These are phyloP conservation scores for Cephus pulcher DNA, from an alignment of 2,888 invertebrate genomes.

Conservation along the genomic window DNA sequence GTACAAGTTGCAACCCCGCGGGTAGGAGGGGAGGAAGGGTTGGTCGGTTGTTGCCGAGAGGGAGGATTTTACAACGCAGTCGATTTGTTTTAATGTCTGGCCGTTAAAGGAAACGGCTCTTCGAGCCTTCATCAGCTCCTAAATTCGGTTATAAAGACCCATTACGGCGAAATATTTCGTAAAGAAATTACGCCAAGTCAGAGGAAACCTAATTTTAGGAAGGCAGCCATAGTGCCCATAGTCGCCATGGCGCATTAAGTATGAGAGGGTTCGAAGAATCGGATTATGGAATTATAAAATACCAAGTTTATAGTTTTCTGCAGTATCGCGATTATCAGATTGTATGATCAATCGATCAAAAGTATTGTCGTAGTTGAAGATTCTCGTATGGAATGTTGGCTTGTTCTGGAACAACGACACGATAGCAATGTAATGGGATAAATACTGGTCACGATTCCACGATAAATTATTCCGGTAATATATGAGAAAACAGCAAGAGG, in stretches of 20 bases:
- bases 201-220: background rate
- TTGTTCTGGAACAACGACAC: background rate
- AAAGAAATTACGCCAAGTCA: background rate
- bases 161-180: slow-evolving; percentile 5
- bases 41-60: background rate
- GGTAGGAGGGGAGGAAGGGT: background rate
- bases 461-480: slow-evolving; percentile 7
- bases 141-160: slow-evolving; percentile 7
- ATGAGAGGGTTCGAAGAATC: background rate
- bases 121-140: slow-evolving; percentile 5
- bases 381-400: background rate
- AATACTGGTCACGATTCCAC: slow-evolving; percentile 7
- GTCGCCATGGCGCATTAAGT: background rate
- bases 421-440: background rate
- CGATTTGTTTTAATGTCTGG: slow-evolving; percentile 3
- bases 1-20: background rate
- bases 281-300: background rate
- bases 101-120: slow-evolving; percentile 6
- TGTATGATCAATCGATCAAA: background rate
- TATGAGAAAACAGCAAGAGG: background rate
- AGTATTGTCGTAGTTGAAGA: background rate
- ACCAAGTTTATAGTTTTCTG: background rate
- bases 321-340: background rate
- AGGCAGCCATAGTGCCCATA: background rate
- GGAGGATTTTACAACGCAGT: background rate